phyloP scores from a whole-genome alignment of 2,888 invertebrate genomes.

The Junonia oenone region DNA sequence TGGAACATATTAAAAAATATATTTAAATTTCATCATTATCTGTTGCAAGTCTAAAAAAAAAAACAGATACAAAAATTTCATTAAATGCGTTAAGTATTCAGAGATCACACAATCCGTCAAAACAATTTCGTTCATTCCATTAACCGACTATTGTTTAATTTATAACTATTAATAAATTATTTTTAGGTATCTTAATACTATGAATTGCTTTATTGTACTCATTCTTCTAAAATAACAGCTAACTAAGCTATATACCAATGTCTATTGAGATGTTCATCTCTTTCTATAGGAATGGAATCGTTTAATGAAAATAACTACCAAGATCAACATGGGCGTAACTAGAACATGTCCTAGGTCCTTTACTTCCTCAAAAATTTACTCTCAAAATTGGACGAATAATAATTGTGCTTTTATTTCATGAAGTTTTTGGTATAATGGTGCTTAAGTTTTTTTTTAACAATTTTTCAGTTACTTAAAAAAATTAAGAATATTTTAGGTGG shows the following conservation, averaged over 20 bases:
- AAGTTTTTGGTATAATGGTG: no score
- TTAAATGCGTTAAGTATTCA: not conserved
- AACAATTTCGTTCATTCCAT: slow-evolving; percentile 14
- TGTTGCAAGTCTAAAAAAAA: not conserved
- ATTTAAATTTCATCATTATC: not conserved
- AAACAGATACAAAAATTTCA: not conserved
- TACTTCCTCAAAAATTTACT: no score
- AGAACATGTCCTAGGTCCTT: not conserved
- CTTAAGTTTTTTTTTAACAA: no score
- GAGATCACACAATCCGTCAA: slow-evolving; percentile 4
- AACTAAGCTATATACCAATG: slow-evolving; percentile 17
- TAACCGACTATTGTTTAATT: slow-evolving; percentile 27
- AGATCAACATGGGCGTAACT: slow-evolving; percentile 3
- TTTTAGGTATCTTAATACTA: slow-evolving; percentile 49
- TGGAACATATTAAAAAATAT: not conserved
- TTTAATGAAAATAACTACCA: slow-evolving; percentile 14
- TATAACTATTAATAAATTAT: slow-evolving; percentile 45
- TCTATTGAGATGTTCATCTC: slow-evolving; percentile 13
- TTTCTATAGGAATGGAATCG: slow-evolving; percentile 1
- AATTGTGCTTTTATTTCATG: no score
- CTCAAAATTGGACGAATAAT: no score
- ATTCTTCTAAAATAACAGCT: slow-evolving; percentile 44
- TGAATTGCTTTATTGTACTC: slow-evolving; percentile 68
- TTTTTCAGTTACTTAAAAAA: no score
- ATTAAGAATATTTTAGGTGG: no score